These are phyloP conservation scores for Sphaeridia pumilis DNA, from an alignment of 2,888 invertebrate species.

Conservation along the genomic window DNA sequence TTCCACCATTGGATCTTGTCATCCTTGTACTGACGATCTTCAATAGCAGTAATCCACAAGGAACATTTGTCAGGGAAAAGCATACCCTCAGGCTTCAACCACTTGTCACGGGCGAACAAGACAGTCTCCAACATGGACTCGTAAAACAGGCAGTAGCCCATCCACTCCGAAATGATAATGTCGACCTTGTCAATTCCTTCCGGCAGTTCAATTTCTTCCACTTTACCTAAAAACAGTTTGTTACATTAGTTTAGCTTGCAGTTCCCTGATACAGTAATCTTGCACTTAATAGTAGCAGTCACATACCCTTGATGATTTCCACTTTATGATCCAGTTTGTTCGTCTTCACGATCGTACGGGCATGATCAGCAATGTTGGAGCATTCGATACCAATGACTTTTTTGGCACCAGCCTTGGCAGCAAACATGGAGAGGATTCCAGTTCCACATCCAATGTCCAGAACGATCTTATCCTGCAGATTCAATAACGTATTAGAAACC, in stretches of 20 bases:
- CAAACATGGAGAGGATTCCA: conserved; percentile 98
- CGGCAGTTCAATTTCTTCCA: conserved; percentile 89
- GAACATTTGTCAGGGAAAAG: conserved; percentile 88
- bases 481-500: neutral
- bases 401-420: conserved; percentile 94
- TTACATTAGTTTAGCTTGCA: neutral
- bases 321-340: conserved; percentile 68
- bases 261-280: neutral
- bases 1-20: conserved; percentile 99
- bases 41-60: conserved; percentile 82
- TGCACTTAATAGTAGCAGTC: neutral
- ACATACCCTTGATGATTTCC: conserved; percentile 72
- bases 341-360: conserved; percentile 82
- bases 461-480: conserved; percentile 56
- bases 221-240: conserved; percentile 41
- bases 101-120: conserved; percentile 94
- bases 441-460: conserved; percentile 98
- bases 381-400: conserved; percentile 95
- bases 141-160: conserved; percentile 86
- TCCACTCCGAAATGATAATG: conserved; percentile 74
- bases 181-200: conserved; percentile 85
- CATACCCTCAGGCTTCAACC: conserved; percentile 83
- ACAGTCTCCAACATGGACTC: conserved; percentile 99
- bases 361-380: conserved; percentile 96
- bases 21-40: conserved; percentile 98